Conservation (phyloP, 2,797 vertebrate genomes). For the Allobates femoralis region DNA sequence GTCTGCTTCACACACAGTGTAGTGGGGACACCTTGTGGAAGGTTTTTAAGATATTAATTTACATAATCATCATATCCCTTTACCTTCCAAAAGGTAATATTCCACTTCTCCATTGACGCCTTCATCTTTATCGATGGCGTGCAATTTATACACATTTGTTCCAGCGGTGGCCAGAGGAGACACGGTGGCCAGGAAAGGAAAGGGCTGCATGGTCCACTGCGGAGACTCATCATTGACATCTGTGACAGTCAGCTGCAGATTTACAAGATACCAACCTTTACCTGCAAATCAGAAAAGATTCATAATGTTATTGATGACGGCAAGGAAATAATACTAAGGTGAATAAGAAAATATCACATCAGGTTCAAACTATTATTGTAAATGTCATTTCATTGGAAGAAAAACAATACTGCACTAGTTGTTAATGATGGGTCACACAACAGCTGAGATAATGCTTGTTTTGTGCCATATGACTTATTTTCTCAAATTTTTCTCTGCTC, state of each 20-base stretch:
- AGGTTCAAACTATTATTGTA: background rate
- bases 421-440: no score
- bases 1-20: no score
- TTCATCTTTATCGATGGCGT: slow-evolving; percentile 84
- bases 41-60: no score
- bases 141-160: slow-evolving; percentile 83
- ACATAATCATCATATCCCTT: slow-evolving; percentile 29
- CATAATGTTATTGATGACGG: no score
- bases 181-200: slow-evolving; percentile 83
- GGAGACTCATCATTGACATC: slow-evolving; percentile 87
- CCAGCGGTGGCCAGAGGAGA: slow-evolving; percentile 71
- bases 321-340: background rate
- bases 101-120: slow-evolving; percentile 84
- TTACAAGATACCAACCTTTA: slow-evolving; percentile 82
- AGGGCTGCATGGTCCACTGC: slow-evolving; percentile 85
- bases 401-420: no score
- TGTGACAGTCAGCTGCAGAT: slow-evolving; percentile 80
- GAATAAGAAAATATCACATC: background rate
- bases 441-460: no score
- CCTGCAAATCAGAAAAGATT: slow-evolving; percentile 70
- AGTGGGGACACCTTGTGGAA: no score
- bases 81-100: slow-evolving; percentile 89
- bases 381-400: no score
- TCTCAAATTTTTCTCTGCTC: no score
- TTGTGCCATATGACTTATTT: no score